Conservation (phyloP, 1,140 invertebrate genomes). For the Cherax quadricarinatus region DNA sequence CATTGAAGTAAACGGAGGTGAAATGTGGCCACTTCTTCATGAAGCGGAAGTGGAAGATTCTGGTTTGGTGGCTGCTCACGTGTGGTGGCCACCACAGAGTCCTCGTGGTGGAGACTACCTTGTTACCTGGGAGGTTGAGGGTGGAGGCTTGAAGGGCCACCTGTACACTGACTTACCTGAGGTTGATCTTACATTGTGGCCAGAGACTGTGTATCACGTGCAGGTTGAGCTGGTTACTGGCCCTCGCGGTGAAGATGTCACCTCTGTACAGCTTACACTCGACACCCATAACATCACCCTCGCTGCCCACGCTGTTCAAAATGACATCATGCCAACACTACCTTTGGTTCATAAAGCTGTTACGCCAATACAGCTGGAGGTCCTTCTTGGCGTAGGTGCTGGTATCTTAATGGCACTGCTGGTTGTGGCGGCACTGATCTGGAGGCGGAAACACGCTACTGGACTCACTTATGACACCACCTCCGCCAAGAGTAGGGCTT, state of each 20-base stretch:
- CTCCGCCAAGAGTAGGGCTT: conserved; percentile 22
- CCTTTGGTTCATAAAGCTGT: conserved; percentile 46
- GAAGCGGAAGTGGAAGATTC: conserved; percentile 53
- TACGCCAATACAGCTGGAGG: conserved; percentile 37
- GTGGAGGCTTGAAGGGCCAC: conserved; percentile 88
- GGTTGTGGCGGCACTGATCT: conserved; percentile 35
- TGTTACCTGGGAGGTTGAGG: conserved; percentile 89
- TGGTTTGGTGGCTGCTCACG: conserved; percentile 70
- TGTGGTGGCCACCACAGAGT: conserved; percentile 73
- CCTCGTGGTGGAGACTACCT: conserved; percentile 81
- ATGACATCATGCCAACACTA: conserved; percentile 43
- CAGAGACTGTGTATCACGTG: conserved; percentile 87
- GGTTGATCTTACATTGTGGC: conserved; percentile 87
- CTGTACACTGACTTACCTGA: conserved; percentile 87
- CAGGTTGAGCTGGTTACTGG: conserved; percentile 79
- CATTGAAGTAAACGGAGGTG: conserved; percentile 28
- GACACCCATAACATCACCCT: conserved; percentile 72
- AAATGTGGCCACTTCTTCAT: conserved; percentile 46
- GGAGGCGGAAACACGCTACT: background rate
- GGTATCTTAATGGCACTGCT: conserved; percentile 43
- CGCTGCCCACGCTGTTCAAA: conserved; percentile 47
- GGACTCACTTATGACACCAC: conserved; percentile 3
- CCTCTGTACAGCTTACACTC: conserved; percentile 71
- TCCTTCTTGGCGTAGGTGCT: conserved; percentile 31
- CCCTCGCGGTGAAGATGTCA: conserved; percentile 57